These are phyloP conservation scores for Glyphotaelius pellucidus DNA, from an alignment of 2,888 invertebrate genomes.

Conservation along the genomic window DNA sequence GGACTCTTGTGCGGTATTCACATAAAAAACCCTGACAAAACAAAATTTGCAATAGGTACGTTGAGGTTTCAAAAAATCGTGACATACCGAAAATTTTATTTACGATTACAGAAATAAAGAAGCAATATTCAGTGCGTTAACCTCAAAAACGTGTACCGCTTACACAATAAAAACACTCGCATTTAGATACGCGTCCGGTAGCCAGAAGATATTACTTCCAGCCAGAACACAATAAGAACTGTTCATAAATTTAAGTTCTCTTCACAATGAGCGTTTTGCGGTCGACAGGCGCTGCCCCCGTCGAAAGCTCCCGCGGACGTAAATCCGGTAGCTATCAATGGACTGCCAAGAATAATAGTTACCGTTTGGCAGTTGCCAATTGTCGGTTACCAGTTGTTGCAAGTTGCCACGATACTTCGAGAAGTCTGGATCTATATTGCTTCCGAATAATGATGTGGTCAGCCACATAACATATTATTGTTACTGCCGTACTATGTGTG, in stretches of 20 bases:
- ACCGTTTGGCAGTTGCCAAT: neutral
- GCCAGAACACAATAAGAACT: slow-evolving; percentile 27
- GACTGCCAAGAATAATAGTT: neutral
- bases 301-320: slow-evolving; percentile 47
- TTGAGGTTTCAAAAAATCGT: too few species aligned
- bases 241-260: slow-evolving; percentile 49
- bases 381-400: neutral
- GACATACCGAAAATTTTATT: neutral
- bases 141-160: neutral
- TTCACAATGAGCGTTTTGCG: slow-evolving; percentile 52
- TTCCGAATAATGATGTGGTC: slow-evolving; percentile 49
- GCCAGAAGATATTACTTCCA: slow-evolving; percentile 11
- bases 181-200: slow-evolving; percentile 6
- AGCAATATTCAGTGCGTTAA: neutral
- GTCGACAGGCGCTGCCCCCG: slow-evolving; percentile 23
- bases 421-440: slow-evolving; percentile 7
- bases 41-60: too few species aligned
- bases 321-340: slow-evolving; percentile 63
- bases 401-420: neutral
- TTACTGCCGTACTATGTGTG: neutral
- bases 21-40: too few species aligned
- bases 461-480: neutral
- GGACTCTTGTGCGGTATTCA: too few species aligned
- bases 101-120: neutral
- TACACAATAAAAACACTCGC: neutral